These are phyloP conservation scores for Siniperca knerii DNA, from an alignment of 2,113 vertebrate genomes.

Conservation along the genomic window DNA sequence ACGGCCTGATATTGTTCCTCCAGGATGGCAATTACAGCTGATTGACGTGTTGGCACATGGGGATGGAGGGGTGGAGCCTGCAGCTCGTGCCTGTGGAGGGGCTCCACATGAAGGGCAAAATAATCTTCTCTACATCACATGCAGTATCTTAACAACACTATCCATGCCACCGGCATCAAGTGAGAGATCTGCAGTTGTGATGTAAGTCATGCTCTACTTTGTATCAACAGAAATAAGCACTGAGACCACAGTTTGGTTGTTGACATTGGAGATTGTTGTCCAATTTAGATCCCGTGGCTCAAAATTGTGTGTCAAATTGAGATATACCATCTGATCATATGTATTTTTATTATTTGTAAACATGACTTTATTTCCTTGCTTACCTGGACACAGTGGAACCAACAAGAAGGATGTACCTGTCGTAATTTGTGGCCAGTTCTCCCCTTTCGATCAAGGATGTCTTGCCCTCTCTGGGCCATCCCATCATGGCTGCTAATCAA, in stretches of 20 bases:
- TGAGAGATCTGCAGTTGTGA: slow-evolving; percentile 22
- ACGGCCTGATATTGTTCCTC: slow-evolving; percentile 88
- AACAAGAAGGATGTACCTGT: slow-evolving; percentile 30
- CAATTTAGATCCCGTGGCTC: slow-evolving; percentile 12
- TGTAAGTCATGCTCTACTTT: slow-evolving; percentile 31
- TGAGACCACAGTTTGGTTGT: not conserved
- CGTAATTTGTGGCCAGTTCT: slow-evolving; percentile 55
- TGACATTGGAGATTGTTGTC: not conserved
- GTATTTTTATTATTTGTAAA: not conserved
- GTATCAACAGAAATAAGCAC: slow-evolving; percentile 13
- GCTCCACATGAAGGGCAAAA: slow-evolving; percentile 85
- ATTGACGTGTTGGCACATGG: slow-evolving; percentile 90
- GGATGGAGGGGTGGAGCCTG: slow-evolving; percentile 84
- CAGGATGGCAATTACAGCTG: slow-evolving; percentile 93
- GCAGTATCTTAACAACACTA: slow-evolving; percentile 46
- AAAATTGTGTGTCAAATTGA: slow-evolving; percentile 1
- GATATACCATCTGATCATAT: not conserved
- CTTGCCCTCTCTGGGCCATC: slow-evolving; percentile 49
- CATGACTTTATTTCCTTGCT: slow-evolving; percentile 34
- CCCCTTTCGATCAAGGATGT: slow-evolving; percentile 63
- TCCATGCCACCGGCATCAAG: slow-evolving; percentile 56
- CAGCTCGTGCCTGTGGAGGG: slow-evolving; percentile 80
- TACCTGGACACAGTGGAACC: slow-evolving; percentile 33
- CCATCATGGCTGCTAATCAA: slow-evolving; percentile 75
- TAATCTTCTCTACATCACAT: slow-evolving; percentile 57